phyloP scores from a whole-genome alignment of 2,113 vertebrate genomes.

The Conger conger region DNA sequence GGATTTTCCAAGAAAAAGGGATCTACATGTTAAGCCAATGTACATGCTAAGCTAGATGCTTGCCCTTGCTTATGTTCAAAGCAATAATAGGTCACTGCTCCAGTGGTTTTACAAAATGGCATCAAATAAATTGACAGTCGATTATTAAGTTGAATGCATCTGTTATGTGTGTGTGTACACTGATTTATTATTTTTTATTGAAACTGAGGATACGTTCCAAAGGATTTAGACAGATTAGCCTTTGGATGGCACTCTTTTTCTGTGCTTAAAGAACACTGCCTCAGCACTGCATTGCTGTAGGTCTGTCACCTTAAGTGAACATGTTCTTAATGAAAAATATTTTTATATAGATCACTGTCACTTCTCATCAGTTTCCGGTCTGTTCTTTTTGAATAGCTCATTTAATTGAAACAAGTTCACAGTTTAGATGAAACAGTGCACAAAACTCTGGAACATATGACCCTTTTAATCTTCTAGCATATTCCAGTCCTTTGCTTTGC shows the following conservation, averaged over 20 bases:
- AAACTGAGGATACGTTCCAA: constrained; percentile 19
- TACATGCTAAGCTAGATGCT: background rate
- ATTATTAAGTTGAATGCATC: constrained; percentile 18
- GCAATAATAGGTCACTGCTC: background rate
- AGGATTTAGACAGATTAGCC: constrained; percentile 31
- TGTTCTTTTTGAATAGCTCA: background rate
- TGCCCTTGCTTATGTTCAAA: background rate
- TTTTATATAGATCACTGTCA: too few species aligned
- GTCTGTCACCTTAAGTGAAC: background rate
- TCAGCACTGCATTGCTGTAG: background rate
- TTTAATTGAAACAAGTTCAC: background rate
- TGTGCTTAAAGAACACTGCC: constrained; percentile 4
- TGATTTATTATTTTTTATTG: background rate
- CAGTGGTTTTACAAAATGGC: background rate
- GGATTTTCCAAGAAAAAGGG: constrained; percentile 6
- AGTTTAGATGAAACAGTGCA: background rate
- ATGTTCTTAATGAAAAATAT: background rate
- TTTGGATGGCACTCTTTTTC: constrained; percentile 19
- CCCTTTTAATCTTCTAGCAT: background rate
- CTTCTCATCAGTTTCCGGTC: too few species aligned
- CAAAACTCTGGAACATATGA: background rate
- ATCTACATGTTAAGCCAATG: background rate
- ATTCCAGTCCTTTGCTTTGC: background rate
- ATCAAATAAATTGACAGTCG: constrained; percentile 13
- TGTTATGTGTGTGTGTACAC: constrained; percentile 3